These are phyloP conservation scores for Andrena hattorfiana DNA, from an alignment of 2,888 invertebrate species.

Conservation along the genomic window DNA sequence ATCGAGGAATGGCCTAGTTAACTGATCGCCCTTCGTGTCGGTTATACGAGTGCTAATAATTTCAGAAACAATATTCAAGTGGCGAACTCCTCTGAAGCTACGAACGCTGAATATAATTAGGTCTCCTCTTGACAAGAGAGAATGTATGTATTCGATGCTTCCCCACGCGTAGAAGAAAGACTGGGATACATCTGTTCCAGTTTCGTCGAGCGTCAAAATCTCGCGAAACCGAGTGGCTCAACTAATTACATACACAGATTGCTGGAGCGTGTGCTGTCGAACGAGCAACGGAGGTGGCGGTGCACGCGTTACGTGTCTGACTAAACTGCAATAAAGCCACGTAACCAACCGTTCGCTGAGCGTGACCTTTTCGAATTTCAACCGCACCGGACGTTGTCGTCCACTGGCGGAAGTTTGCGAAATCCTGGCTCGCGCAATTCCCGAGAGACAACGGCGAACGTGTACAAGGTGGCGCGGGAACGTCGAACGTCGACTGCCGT, in stretches of 20 bases:
- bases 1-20: not conserved
- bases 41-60: not conserved
- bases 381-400: not conserved
- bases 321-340: constrained; percentile 14
- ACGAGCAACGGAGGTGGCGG: not conserved
- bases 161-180: not conserved
- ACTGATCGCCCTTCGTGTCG: not conserved
- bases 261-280: not conserved
- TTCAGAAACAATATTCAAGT: not conserved
- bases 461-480: not conserved
- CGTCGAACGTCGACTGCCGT: not conserved
- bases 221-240: constrained; percentile 6
- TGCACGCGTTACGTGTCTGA: constrained; percentile 5
- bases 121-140: not conserved
- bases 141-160: not conserved
- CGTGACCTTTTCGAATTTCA: constrained; percentile 42
- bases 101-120: not conserved
- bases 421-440: not conserved
- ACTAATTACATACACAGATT: constrained; percentile 6
- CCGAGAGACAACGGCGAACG: not conserved
- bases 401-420: constrained; percentile 24
- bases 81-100: not conserved
- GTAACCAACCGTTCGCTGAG: constrained; percentile 21
- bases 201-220: constrained; percentile 10
- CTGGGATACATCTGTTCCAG: not conserved